Evolutionary conservation across 1,140 invertebrate genomes (phyloP).

Genomic region (Asbolus verrucosus): DNA sequence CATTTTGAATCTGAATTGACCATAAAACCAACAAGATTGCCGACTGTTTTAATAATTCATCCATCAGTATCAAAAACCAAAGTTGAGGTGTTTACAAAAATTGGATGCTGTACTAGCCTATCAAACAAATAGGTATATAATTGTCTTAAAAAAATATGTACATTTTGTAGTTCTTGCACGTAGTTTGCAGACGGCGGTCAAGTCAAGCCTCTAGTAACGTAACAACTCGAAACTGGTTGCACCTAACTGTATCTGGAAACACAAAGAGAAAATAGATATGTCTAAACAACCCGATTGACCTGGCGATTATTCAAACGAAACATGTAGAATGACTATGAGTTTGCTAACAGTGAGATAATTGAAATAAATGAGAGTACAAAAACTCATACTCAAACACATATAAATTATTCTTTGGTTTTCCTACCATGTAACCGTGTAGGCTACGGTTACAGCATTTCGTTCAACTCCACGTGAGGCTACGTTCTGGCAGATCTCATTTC

Average conservation of each 20-base stretch:
- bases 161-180: conserved; percentile 51
- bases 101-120: conserved; percentile 10
- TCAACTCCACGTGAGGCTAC: conserved; percentile 58
- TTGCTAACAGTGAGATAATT: neutral
- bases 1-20: too few relatives aligned
- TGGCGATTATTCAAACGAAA: conserved; percentile 34
- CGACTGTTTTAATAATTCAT: too few relatives aligned
- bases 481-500: conserved; percentile 62
- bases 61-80: too few relatives aligned
- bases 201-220: conserved; percentile 50
- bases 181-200: conserved; percentile 51
- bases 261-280: conserved; percentile 65
- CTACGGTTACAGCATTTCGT: conserved; percentile 61
- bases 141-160: conserved; percentile 46
- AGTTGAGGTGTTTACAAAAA: too few relatives aligned
- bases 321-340: conserved; percentile 53
- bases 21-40: too few relatives aligned
- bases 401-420: conserved; percentile 55
- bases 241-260: conserved; percentile 64
- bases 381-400: conserved; percentile 55
- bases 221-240: conserved; percentile 54
- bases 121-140: neutral
- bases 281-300: conserved; percentile 56
- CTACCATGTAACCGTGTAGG: conserved; percentile 64
- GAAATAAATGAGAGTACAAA: conserved; percentile 1